Evolutionary conservation across 2,888 invertebrate species (phyloP).

Genomic region (Tipula confusa): DNA sequence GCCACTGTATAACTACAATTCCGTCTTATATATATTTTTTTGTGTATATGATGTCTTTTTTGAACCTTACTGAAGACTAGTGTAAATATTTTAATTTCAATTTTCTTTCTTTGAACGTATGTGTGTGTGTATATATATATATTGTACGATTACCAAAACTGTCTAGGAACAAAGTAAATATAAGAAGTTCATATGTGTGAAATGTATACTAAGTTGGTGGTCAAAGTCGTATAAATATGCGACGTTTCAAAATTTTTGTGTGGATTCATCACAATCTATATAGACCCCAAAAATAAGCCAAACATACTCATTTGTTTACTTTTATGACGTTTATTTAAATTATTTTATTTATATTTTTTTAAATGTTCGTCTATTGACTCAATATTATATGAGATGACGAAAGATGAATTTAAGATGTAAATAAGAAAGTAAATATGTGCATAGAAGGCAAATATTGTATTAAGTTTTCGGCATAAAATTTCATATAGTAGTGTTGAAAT

Average conservation of each 20-base stretch:
- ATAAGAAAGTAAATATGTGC: constrained; percentile 9
- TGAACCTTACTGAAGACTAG: neutral
- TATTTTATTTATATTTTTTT: neutral
- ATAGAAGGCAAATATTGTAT: neutral
- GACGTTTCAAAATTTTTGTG: neutral
- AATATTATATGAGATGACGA: constrained; percentile 12
- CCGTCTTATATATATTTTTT: neutral
- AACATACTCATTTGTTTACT: neutral
- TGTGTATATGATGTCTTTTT: neutral
- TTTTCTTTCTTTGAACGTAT: neutral
- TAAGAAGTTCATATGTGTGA: neutral
- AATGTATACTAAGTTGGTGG: neutral
- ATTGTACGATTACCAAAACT: neutral
- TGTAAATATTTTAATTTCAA: neutral
- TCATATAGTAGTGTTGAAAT: neutral
- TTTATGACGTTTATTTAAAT: constrained; percentile 7
- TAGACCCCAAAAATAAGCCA: neutral
- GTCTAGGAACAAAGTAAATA: neutral
- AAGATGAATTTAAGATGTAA: constrained; percentile 25
- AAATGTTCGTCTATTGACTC: neutral
- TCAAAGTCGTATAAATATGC: neutral
- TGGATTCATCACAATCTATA: neutral
- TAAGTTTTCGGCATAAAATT: neutral
- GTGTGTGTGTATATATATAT: neutral
- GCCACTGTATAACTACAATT: neutral